Evolutionary conservation across 1,140 invertebrate species (phyloP), one percentile per base, ranked within the genome.

Genomic region (Goniozus legneri): DNA sequence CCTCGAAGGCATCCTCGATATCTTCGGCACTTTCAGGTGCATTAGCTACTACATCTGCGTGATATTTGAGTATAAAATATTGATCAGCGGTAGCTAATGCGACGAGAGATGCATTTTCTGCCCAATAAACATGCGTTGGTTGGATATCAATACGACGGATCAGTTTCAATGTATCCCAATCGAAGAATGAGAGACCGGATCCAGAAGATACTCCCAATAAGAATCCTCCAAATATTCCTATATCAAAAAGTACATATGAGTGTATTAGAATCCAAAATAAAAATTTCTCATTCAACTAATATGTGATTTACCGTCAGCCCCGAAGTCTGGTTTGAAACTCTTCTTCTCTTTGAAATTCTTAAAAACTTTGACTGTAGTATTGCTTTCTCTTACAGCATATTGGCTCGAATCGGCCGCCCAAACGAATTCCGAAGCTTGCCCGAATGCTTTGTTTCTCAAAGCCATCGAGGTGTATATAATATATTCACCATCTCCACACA

Each of bases 391-490:
- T 1, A 97, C 94, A 1, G 88, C 88, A 64, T 91, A 99, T 61
- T 98, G 91, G 38, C 92, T 95, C 2, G 95, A 95, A 72, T 99
- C 97, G 35, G 89, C 82, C 1, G 94, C 94, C 97, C 97, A 99
- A 0, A 98, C 96, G 77, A 99, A 99, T 74, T 99, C 97, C 47
- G 97, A 91, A 0, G 95, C 97, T 3, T 92, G 88, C 3, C 97
- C 97, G 73, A 98, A 99, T 8, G 94, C 94, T 73, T 99, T 99
- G 71, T 99, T 99, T 34, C 97, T 82, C 24, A 99, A 77, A 0
- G 95, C 96, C 93, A 99, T 97, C 0, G 97, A 94, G 0, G 97
- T 99, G 73, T 99, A 99, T 57, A 99, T 98, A 12, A 99, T 99
- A 70, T 98, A 99, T 71, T 99, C 97, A 1, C 97, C 97, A 77